Conservation (phyloP, 1,140 invertebrate species). For the Bombus vancouverensis region DNA sequence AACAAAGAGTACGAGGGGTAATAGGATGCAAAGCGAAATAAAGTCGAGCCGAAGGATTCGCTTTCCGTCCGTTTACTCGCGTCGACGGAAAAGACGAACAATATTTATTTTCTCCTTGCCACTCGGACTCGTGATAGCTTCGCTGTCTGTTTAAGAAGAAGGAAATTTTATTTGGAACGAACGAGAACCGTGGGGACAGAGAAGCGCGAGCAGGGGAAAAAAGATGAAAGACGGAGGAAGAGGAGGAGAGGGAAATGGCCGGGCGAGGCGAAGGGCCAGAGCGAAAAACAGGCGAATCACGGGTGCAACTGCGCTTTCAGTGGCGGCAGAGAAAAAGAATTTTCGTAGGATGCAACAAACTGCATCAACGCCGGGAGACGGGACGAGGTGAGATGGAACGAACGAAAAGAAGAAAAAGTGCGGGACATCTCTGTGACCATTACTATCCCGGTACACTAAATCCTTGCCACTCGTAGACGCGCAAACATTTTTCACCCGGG, state of each 20-base stretch:
- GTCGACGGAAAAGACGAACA: constrained; percentile 29
- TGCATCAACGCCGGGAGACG: neutral
- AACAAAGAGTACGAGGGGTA: neutral
- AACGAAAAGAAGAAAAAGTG: constrained; percentile 32
- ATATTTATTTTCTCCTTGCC: constrained; percentile 38
- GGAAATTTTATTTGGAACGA: constrained; percentile 19
- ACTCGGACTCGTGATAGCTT: constrained; percentile 9
- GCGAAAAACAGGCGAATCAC: constrained; percentile 15
- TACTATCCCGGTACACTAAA: constrained; percentile 64
- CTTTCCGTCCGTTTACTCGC: neutral
- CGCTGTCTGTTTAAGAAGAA: constrained; percentile 30
- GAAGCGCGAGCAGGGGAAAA: neutral
- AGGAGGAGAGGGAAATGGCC: neutral
- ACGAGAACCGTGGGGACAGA: neutral
- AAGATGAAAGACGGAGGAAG: neutral
- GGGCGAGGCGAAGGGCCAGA: neutral
- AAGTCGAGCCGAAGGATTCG: constrained; percentile 20
- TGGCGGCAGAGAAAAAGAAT: constrained; percentile 20
- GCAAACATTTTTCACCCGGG: constrained; percentile 62
- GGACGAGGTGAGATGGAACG: neutral
- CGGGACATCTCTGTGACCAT: constrained; percentile 60
- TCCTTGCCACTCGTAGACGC: constrained; percentile 66
- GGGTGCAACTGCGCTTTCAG: constrained; percentile 19
- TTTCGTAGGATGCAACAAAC: constrained; percentile 35
- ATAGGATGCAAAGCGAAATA: neutral